Conservation (phyloP, 2,797 vertebrate genomes). For the Syngnathus acus region DNA sequence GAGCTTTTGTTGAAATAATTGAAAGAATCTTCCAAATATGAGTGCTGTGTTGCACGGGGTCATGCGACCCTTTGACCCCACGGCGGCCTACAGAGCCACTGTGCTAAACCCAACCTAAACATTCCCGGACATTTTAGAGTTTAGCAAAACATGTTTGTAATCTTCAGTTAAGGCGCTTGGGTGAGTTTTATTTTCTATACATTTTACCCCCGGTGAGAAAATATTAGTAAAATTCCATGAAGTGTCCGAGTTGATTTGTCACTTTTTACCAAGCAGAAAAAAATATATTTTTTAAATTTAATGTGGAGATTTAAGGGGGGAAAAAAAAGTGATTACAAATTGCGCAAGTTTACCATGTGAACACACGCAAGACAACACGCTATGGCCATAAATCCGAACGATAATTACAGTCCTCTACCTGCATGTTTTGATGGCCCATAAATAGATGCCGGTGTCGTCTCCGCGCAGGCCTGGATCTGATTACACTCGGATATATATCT, state of each 20-base stretch:
- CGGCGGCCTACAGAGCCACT: not conserved
- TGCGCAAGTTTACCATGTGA: conserved; percentile 5
- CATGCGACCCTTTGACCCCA: conserved; percentile 44
- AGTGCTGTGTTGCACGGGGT: conserved; percentile 21
- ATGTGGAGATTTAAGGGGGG: conserved; percentile 26
- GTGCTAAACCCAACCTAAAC: conserved; percentile 1
- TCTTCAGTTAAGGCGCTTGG: not conserved
- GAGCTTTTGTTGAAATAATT: conserved; percentile 3
- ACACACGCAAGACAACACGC: conserved; percentile 9
- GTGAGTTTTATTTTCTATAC: conserved; percentile 2
- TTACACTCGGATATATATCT: conserved; percentile 33
- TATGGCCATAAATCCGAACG: conserved; percentile 30
- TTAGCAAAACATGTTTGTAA: conserved; percentile 1
- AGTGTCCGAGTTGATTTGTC: not conserved
- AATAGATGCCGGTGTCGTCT: conserved; percentile 41
- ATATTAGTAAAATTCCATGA: not conserved
- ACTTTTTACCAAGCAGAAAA: conserved; percentile 10
- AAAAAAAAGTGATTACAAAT: conserved; percentile 10
- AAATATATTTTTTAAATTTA: conserved; percentile 32
- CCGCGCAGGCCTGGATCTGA: conserved; percentile 34
- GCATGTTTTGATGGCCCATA: conserved; percentile 41
- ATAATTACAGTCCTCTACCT: conserved; percentile 54
- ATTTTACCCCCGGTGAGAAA: not conserved
- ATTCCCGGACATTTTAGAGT: conserved; percentile 12
- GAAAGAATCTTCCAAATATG: conserved; percentile 6